These are phyloP conservation scores for Cecropterus lyciades DNA, from an alignment of 1,140 invertebrate genomes.

Conservation along the genomic window DNA sequence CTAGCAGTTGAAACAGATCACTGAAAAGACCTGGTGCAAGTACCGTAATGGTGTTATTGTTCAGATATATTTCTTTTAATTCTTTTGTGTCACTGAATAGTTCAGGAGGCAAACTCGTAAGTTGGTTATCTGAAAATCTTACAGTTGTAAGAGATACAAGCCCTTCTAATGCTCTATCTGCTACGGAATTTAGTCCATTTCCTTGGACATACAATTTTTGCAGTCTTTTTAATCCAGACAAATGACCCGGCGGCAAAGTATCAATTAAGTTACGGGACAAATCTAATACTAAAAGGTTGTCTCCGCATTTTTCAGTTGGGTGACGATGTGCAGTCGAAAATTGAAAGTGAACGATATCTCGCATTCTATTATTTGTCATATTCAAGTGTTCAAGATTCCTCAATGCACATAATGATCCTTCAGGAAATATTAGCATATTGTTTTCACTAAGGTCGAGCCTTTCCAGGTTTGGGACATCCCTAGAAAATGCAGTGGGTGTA, in stretches of 20 bases:
- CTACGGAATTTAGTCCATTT: constrained; percentile 90
- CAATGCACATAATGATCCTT: constrained; percentile 92
- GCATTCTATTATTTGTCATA: constrained; percentile 91
- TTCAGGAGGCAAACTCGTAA: constrained; percentile 92
- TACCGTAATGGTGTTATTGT: constrained; percentile 94
- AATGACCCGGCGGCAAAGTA: constrained; percentile 89
- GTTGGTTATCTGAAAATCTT: constrained; percentile 92
- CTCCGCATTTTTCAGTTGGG: constrained; percentile 88
- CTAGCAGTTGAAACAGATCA: constrained; percentile 91
- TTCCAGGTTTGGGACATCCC: constrained; percentile 90
- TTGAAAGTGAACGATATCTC: constrained; percentile 90
- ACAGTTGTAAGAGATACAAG: constrained; percentile 90
- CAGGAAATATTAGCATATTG: constrained; percentile 94
- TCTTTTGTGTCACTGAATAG: constrained; percentile 92
- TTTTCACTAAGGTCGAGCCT: constrained; percentile 94
- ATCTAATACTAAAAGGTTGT: constrained; percentile 90
- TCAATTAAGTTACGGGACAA: constrained; percentile 93
- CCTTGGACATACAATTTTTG: constrained; percentile 87
- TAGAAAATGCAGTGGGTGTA: constrained; percentile 89
- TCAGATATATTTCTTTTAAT: constrained; percentile 92
- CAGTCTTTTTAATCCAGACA: constrained; percentile 88
- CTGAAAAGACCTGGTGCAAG: constrained; percentile 93
- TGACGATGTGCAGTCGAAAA: constrained; percentile 87
- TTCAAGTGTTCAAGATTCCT: constrained; percentile 91
- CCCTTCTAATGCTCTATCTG: constrained; percentile 92